These are phyloP conservation scores for Thrips palmi DNA, from an alignment of 1,140 invertebrate genomes.

Conservation along the genomic window DNA sequence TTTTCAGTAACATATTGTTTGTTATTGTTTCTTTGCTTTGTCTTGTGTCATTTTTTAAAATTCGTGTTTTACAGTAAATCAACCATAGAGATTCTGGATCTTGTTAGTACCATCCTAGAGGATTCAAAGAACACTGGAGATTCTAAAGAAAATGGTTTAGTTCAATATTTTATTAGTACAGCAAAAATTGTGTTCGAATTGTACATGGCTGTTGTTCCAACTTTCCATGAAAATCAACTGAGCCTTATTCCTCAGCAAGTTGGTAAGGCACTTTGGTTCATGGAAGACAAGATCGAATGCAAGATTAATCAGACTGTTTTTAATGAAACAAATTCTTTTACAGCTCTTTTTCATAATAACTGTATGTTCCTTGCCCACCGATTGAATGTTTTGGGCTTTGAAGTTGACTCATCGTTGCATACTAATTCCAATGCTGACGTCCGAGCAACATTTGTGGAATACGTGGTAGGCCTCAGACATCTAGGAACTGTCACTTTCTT, in stretches of 20 bases:
- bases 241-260: constrained; percentile 69
- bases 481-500: constrained; percentile 44
- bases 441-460: constrained; percentile 23
- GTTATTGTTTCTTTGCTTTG: constrained; percentile 2
- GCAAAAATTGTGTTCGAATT: constrained; percentile 56
- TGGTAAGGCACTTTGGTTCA: constrained; percentile 32
- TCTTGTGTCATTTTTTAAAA: constrained; percentile 14
- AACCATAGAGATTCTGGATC: constrained; percentile 8
- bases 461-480: constrained; percentile 35
- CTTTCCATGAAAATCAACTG: constrained; percentile 57
- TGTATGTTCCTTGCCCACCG: constrained; percentile 73
- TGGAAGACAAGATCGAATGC: neutral
- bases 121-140: constrained; percentile 6
- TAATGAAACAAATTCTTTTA: no score
- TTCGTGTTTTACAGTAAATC: constrained; percentile 10
- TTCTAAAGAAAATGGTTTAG: constrained; percentile 25
- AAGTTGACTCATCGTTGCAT: no score
- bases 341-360: constrained; percentile 61
- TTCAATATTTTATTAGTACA: constrained; percentile 50
- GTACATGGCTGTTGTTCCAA: constrained; percentile 56
- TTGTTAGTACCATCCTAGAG: constrained; percentile 7
- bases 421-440: constrained; percentile 28
- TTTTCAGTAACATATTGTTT: neutral
- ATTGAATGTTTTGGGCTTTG: constrained; percentile 40
- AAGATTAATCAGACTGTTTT: no score